Evolutionary conservation across 2,113 vertebrate species (phyloP), one percentile per base, ranked within the genome.

Genomic region (Dryoscopus gambensis): DNA sequence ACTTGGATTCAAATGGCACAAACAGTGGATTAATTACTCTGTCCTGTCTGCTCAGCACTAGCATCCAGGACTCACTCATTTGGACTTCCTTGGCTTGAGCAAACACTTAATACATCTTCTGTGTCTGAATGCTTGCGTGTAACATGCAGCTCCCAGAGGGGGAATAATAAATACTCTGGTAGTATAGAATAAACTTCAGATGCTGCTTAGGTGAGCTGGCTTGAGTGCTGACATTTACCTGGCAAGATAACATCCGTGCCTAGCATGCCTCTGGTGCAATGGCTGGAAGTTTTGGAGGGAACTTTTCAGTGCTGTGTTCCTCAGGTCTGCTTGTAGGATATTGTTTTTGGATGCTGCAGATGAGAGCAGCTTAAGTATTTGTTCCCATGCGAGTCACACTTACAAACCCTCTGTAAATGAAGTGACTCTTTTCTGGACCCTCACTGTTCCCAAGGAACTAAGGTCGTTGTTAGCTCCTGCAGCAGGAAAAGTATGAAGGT

Each of bases 21-120:
- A 79, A 25, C 6, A 33, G 37, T 53, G 59, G 50, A 77, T 88
- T 86, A 84, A 94, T 94, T 63, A 24, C 63, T 87, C 24, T 30
- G 28, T 69, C 81, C 82, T 84, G 25, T 55, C 42, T 63, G 55
- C 46, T 92, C 39, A 12, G 55, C 21, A 33, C 75, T 84, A 22
- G 40, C 50, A 65, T 90, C 47, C 83, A 81, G 71, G 71, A 74
- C 50, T 59, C 71, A 6, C 76, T 94, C 71, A 33, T 69, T 90
- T 83, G 83, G 46, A 47, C 68, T 95, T 93, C 63, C 71, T 74
- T 83, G 68, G 8, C 63, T 93, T 88, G 62, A 84, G 50, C 24
- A 87, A 90, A 76, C 92, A 91, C 92, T 87, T 90, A 75, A 91
- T 96, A 71, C 37, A 49, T 95, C 83, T 90, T 95, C 57, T 63